These are phyloP conservation scores for Pluvianellus socialis DNA, from an alignment of 2,113 vertebrate species.

Conservation along the genomic window DNA sequence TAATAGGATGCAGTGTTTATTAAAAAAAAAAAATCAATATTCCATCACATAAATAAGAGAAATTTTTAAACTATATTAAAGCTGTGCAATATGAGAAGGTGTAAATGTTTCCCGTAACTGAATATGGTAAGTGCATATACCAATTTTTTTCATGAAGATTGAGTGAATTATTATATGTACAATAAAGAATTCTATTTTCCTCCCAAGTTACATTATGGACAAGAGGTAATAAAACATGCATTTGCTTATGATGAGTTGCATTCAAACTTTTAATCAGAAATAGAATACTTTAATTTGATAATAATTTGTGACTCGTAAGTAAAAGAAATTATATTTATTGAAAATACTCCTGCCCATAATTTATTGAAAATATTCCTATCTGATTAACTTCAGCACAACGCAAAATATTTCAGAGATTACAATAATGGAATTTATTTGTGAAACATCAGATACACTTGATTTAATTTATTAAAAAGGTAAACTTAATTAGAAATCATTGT, in stretches of 20 bases:
- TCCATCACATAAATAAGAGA: not conserved
- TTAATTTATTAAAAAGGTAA: not conserved
- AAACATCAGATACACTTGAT: not conserved
- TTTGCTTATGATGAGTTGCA: not conserved
- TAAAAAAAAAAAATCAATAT: not conserved
- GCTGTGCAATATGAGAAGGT: not conserved
- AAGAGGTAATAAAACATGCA: not conserved
- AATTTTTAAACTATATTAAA: not conserved
- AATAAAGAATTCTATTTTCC: not conserved
- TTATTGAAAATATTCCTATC: not conserved
- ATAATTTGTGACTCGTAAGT: not conserved
- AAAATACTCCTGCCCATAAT: not conserved
- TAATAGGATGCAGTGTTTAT: not conserved
- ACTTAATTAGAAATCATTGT: not conserved
- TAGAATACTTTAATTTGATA: not conserved
- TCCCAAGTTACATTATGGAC: not conserved
- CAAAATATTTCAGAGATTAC: not conserved
- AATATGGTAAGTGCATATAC: not conserved
- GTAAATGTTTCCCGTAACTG: not conserved
- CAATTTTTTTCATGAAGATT: not conserved
- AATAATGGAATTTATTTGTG: not conserved
- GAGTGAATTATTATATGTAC: not conserved
- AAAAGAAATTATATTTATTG: not conserved
- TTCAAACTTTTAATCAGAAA: not conserved
- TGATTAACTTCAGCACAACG: not conserved